Percentiles rank a stretch among this genome's conserved stretches.
Conservation (phyloP, 2,113 vertebrate genomes). For the Eurypyga helias region DNA sequence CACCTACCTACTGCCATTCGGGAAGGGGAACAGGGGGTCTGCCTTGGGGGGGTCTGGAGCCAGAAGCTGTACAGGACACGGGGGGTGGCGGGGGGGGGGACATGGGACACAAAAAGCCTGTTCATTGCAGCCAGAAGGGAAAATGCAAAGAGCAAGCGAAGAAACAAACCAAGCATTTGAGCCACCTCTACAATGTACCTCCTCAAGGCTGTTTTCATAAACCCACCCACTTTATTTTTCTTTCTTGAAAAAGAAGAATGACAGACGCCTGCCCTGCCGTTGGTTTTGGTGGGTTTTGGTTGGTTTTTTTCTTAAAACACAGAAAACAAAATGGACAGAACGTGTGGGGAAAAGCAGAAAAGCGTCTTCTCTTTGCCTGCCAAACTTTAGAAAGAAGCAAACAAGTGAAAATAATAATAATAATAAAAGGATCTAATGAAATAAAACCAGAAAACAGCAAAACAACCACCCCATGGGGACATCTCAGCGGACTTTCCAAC, state of each 20-base stretch:
- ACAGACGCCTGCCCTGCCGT: not conserved
- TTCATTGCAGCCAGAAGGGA: constrained; percentile 9
- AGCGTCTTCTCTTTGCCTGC: constrained; percentile 63
- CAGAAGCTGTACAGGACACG: constrained; percentile 1
- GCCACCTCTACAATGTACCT: constrained; percentile 42
- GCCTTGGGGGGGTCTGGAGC: constrained; percentile 20
- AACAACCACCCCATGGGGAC: constrained; percentile 25
- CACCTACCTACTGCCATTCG: constrained; percentile 30
- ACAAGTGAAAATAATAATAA: not conserved
- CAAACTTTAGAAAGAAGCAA: constrained; percentile 53
- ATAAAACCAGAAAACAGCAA: constrained; percentile 45
- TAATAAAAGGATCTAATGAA: constrained; percentile 3
- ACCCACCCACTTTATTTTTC: not conserved
- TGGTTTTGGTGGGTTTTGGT: not conserved
- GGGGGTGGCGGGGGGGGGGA: not conserved
- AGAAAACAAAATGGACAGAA: constrained; percentile 45
- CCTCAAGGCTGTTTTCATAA: constrained; percentile 51
- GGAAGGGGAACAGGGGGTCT: constrained; percentile 4
- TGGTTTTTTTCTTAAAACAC: constrained; percentile 2
- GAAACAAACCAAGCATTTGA: constrained; percentile 27
- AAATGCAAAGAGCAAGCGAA: constrained; percentile 26
- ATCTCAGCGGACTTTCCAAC: constrained; percentile 58
- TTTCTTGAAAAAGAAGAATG: constrained; percentile 12
- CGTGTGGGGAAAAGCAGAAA: constrained; percentile 1
- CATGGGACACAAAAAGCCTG: not conserved